Conservation (phyloP, 1,140 invertebrate species). For the Tetramorium simillimum region DNA sequence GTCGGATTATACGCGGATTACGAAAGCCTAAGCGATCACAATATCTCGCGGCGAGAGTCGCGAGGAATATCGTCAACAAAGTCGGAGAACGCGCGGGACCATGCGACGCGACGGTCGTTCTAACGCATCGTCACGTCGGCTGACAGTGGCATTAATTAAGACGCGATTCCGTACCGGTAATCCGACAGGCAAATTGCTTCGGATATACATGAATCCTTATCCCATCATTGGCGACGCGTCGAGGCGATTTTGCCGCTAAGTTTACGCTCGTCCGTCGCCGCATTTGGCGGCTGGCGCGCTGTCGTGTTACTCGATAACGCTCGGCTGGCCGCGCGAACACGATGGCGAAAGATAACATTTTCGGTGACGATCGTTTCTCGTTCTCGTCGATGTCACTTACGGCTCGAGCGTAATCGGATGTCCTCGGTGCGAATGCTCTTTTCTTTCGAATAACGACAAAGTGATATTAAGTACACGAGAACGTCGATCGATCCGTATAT, state of each 20-base stretch:
- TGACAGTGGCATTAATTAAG: conserved; percentile 76
- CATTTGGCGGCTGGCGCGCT: conserved; percentile 44
- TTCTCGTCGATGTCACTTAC: conserved; percentile 58
- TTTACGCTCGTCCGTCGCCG: conserved; percentile 40
- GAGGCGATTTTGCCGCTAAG: background rate
- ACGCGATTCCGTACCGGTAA: conserved; percentile 74
- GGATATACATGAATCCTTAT: conserved; percentile 58
- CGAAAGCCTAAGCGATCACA: conserved; percentile 22
- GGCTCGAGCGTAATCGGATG: conserved; percentile 40
- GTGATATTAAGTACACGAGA: background rate
- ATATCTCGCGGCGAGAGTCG: background rate
- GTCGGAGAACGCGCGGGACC: conserved; percentile 1
- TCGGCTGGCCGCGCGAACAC: conserved; percentile 36
- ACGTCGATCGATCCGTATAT: conserved; percentile 12
- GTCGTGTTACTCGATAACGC: conserved; percentile 9
- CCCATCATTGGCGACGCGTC: conserved; percentile 16
- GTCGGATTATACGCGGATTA: conserved; percentile 38
- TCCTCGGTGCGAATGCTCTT: background rate
- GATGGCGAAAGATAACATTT: conserved; percentile 51
- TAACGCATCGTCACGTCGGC: conserved; percentile 41
- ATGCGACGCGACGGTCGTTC: background rate
- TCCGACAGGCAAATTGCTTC: conserved; percentile 77
- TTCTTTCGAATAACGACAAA: background rate
- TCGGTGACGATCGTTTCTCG: conserved; percentile 44
- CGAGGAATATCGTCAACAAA: background rate